A percentile compares a stretch with the other conserved stretches of the same genome.
These are phyloP conservation scores for Pemphigus obesinymphae DNA, from an alignment of 1,140 invertebrate species.

Conservation along the genomic window DNA sequence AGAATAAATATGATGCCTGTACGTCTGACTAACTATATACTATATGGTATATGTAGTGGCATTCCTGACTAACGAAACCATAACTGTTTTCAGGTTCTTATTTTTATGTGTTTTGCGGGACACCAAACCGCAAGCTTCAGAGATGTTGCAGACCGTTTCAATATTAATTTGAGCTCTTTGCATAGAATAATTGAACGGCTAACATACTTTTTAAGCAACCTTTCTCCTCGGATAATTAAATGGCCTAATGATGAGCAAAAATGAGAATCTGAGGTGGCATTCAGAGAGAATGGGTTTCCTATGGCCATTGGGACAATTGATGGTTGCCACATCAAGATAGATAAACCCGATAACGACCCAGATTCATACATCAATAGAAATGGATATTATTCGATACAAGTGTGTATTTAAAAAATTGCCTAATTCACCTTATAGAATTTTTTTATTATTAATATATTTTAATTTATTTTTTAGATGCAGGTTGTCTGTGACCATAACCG, in stretches of 20 bases:
- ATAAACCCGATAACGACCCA: conserved; percentile 44
- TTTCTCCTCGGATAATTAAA: neutral
- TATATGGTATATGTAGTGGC: too few species aligned
- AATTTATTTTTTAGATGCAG: too few species aligned
- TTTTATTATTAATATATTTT: too few species aligned
- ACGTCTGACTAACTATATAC: too few species aligned
- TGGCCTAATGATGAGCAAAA: too few species aligned
- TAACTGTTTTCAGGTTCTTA: conserved; percentile 20
- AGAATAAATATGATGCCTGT: too few species aligned
- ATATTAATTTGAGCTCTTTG: conserved; percentile 47
- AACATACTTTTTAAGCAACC: neutral
- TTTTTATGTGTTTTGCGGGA: conserved; percentile 49
- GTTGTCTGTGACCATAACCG: conserved; percentile 41
- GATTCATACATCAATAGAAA: conserved; percentile 46
- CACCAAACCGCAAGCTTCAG: conserved; percentile 48
- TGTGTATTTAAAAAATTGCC: too few species aligned
- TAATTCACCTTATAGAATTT: too few species aligned
- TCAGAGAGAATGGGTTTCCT: too few species aligned
- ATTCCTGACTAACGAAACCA: too few species aligned
- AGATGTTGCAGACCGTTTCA: conserved; percentile 48
- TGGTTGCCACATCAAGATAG: conserved; percentile 46
- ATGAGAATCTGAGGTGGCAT: too few species aligned
- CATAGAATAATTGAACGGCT: conserved; percentile 45
- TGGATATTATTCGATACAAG: conserved; percentile 45
- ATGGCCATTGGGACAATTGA: conserved; percentile 47